Percentiles rank a stretch among this genome's conserved stretches.
phyloP scores from a whole-genome alignment of 2,113 vertebrate species.

The Otus sunia region DNA sequence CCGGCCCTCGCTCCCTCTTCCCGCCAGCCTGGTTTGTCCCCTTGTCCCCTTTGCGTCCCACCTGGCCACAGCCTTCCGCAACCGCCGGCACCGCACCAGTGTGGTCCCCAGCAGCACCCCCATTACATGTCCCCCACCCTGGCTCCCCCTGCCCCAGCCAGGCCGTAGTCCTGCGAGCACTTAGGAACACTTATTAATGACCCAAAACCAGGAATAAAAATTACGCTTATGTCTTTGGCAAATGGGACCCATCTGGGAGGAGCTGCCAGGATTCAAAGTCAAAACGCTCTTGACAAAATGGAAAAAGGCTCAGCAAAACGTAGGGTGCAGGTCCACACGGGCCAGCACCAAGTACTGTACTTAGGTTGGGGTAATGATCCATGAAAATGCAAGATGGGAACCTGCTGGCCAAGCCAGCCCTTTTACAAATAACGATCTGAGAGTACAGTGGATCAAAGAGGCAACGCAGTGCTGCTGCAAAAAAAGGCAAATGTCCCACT shows the following conservation, averaged over 20 bases:
- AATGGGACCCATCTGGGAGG: not conserved
- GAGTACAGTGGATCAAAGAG: not conserved
- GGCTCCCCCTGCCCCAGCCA: not conserved
- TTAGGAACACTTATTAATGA: rapidly evolving
- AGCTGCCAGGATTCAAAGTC: not conserved
- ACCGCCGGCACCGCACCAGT: rapidly evolving
- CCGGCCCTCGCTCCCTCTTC: too few relatives aligned
- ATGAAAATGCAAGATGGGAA: not conserved
- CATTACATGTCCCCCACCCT: not conserved
- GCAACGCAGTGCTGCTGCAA: not conserved
- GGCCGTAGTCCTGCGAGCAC: not conserved
- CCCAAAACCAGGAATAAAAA: not conserved
- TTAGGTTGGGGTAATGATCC: not conserved
- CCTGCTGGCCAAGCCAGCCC: not conserved
- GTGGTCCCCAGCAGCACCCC: not conserved
- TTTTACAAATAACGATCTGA: not conserved
- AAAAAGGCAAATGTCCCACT: not conserved
- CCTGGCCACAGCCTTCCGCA: rapidly evolving
- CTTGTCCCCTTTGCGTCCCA: too few relatives aligned
- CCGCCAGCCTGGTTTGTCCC: too few relatives aligned
- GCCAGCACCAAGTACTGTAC: not conserved
- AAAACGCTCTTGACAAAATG: not conserved
- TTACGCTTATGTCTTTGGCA: not conserved
- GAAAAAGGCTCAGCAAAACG: not conserved
- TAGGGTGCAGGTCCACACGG: not conserved